Conservation (phyloP, 2,797 vertebrate genomes). For the Pempheris klunzingeri region DNA sequence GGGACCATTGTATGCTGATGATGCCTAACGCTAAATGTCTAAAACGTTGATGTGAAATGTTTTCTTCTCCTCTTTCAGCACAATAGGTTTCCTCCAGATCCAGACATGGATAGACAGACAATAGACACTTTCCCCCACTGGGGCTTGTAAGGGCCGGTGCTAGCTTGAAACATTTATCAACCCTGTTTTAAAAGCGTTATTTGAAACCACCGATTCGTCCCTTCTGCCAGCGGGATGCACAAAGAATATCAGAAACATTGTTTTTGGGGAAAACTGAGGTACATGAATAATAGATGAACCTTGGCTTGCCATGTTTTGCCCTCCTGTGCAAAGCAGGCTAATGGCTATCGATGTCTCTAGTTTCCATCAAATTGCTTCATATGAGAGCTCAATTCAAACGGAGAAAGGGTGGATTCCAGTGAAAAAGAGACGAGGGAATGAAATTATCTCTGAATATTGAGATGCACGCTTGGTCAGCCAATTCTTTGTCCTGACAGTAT, state of each 20-base stretch:
- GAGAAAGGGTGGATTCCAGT: slow-evolving; percentile 63
- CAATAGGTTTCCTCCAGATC: slow-evolving; percentile 42
- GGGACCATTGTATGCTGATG: slow-evolving; percentile 3
- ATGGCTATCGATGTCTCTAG: slow-evolving; percentile 81
- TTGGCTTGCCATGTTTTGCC: slow-evolving; percentile 68
- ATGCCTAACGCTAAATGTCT: slow-evolving; percentile 29
- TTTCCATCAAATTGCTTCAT: slow-evolving; percentile 80
- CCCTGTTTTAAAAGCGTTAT: slow-evolving; percentile 69
- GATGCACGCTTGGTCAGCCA: slow-evolving; percentile 74
- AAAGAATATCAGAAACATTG: slow-evolving; percentile 73
- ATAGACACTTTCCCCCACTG: slow-evolving; percentile 40
- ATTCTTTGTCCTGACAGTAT: slow-evolving; percentile 71
- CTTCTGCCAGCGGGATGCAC: slow-evolving; percentile 66
- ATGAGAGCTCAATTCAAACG: slow-evolving; percentile 73
- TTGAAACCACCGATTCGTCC: slow-evolving; percentile 69
- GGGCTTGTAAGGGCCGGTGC: slow-evolving; percentile 50
- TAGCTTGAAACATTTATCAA: slow-evolving; percentile 70
- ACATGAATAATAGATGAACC: slow-evolving; percentile 80
- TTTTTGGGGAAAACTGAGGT: slow-evolving; percentile 69
- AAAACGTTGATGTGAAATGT: slow-evolving; percentile 47
- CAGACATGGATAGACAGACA: slow-evolving; percentile 42
- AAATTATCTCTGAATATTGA: slow-evolving; percentile 77
- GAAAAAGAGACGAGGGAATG: slow-evolving; percentile 68
- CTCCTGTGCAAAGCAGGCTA: slow-evolving; percentile 72
- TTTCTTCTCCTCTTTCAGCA: slow-evolving; percentile 40